These are phyloP conservation scores for Cerceris rybyensis DNA, from an alignment of 2,888 invertebrate genomes.

Conservation along the genomic window DNA sequence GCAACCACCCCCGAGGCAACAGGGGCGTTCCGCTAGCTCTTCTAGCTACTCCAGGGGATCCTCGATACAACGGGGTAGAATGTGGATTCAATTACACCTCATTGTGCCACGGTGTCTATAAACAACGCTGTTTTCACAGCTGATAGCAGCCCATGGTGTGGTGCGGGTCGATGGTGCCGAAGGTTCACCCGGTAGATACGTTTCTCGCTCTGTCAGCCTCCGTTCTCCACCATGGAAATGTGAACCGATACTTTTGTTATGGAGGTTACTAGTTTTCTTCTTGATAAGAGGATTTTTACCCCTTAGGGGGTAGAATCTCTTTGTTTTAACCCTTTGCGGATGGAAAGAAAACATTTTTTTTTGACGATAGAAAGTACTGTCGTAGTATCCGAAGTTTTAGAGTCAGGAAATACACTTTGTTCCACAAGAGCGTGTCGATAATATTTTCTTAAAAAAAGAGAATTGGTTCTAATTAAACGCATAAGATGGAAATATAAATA, in stretches of 20 bases:
- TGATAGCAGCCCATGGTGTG: slow-evolving; percentile 66
- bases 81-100: slow-evolving; percentile 80
- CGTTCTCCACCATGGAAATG: neutral
- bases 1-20: slow-evolving; percentile 56
- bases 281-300: too few species aligned
- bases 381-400: too few species aligned
- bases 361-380: too few species aligned
- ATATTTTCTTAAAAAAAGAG: too few species aligned
- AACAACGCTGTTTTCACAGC: slow-evolving; percentile 80
- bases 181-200: slow-evolving; percentile 7
- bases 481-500: too few species aligned
- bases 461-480: too few species aligned
- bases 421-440: too few species aligned
- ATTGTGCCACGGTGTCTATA: slow-evolving; percentile 79
- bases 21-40: slow-evolving; percentile 52
- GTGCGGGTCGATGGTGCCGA: slow-evolving; percentile 33
- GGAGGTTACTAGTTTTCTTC: neutral
- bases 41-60: slow-evolving; percentile 34
- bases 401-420: too few species aligned
- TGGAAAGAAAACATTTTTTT: too few species aligned
- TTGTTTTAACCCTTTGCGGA: too few species aligned
- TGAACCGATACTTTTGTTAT: neutral
- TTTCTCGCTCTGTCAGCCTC: neutral
- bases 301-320: too few species aligned
- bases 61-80: slow-evolving; percentile 62